Base-by-base conservation (phyloP, 2,113 vertebrate species). In the Epinephelus cyanopodus region DNA sequence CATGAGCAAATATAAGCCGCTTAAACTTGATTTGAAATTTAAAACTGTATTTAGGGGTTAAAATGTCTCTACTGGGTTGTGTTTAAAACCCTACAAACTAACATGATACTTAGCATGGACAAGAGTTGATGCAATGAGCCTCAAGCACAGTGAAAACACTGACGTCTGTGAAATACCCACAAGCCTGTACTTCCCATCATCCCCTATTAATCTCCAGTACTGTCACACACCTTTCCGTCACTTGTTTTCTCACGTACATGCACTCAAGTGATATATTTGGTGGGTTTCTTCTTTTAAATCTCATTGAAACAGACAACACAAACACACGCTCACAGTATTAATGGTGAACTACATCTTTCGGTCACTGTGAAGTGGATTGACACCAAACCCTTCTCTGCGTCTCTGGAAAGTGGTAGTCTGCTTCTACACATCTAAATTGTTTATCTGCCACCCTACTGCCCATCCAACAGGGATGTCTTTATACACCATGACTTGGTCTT, bases 1-100 rank as follows among this genome's bases (percentile, higher is more conserved):
- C 50, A 3, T 17, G n/a, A 70, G 48, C 15, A 69, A 79, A 79
- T 39, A 45, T 57, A 48, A 25, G 45, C 42, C 23, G 69, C 19
- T 58, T 29, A 5, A 39, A 48, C 13, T 52, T 77, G 23, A 66
- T 57, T 47, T 57, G 23, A 18, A 79, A 17, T 33, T 54, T 42
- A 54, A 21, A 58, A 1, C 19, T 9, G 19, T 45, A 39, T 61
- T 8, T 19, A 19, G 37, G 1, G 12, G 33, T 48, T 15, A 25
- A 42, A 42, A 0, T 7, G 3, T 29, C 52, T 57, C 4, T 23
- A 8, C 8, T 42, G 12, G 23, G 19, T 27, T 42, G 12, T 19
- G n/a, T 27, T 71, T 70, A 50, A 33, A n/a, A 53, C 45, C 21
- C n/a, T 5, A 12, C n/a, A 47, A 60, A 5, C 2, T 67, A 18